Conservation (phyloP, 1,140 invertebrate species). For the Stegodyphus dumicola region DNA sequence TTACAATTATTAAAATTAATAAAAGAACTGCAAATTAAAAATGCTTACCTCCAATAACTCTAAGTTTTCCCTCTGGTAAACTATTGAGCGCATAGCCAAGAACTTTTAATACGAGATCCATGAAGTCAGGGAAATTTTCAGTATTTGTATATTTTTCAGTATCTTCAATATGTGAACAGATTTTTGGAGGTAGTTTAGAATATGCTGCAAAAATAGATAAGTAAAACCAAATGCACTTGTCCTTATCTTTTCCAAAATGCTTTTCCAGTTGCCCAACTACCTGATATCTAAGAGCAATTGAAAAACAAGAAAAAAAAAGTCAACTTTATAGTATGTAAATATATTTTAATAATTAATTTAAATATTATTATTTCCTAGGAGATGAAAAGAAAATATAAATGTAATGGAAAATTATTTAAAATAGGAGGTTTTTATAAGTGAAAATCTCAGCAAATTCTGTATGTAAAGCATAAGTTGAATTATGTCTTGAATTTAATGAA, state of each 20-base stretch:
- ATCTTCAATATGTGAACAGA: slow-evolving; percentile 3
- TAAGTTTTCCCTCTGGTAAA: neutral
- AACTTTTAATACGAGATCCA: slow-evolving; percentile 36
- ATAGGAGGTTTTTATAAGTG: too few species aligned
- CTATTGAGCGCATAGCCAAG: neutral
- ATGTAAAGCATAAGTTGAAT: too few species aligned
- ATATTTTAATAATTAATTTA: too few species aligned
- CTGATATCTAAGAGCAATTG: neutral
- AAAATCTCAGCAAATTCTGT: too few species aligned
- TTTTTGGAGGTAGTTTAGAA: slow-evolving; percentile 5
- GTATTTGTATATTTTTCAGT: neutral
- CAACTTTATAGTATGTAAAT: too few species aligned
- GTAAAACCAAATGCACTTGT: slow-evolving; percentile 28
- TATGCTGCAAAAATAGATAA: slow-evolving; percentile 24
- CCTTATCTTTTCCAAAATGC: slow-evolving; percentile 1
- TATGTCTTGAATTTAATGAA: too few species aligned
- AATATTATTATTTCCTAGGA: too few species aligned
- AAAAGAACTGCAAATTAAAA: too few species aligned
- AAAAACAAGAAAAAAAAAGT: too few species aligned
- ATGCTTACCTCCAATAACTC: neutral
- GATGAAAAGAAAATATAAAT: too few species aligned
- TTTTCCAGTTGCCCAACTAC: neutral
- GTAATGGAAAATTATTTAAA: too few species aligned
- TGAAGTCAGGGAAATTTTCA: neutral
- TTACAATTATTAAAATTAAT: too few species aligned